phyloP scores from a whole-genome alignment of 2,113 vertebrate species.

The Diglossa brunneiventris region DNA sequence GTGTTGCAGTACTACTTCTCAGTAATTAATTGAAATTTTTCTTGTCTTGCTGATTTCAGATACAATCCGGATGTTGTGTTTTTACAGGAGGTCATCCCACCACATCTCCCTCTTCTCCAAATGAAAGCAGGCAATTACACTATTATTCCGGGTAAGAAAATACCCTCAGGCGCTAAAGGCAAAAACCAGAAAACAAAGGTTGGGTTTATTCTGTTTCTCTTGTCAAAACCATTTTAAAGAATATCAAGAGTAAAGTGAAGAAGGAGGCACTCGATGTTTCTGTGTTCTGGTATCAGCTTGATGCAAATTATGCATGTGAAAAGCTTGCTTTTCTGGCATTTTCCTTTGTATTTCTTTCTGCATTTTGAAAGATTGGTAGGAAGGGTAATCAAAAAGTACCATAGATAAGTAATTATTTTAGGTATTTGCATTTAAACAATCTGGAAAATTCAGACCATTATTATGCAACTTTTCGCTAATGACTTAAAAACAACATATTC shows the following conservation, averaged over 20 bases:
- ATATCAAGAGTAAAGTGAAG: neutral
- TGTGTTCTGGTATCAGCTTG: neutral
- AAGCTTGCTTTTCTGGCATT: neutral
- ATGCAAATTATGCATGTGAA: neutral
- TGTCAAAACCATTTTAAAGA: neutral
- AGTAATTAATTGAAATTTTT: neutral
- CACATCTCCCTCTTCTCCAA: conserved; percentile 80
- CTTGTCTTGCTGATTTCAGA: conserved; percentile 70
- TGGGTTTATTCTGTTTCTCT: neutral
- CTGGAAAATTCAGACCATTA: fast-evolving
- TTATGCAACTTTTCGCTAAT: neutral
- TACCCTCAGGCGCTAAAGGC: neutral
- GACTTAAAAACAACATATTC: neutral
- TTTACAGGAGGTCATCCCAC: conserved; percentile 89
- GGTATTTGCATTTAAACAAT: neutral
- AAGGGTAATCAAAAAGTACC: neutral
- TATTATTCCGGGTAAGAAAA: conserved; percentile 83
- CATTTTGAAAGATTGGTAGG: neutral
- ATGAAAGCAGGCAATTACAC: conserved; percentile 84
- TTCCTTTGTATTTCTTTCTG: neutral
- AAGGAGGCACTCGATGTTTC: neutral
- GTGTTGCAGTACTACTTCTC: neutral
- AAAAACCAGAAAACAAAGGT: neutral
- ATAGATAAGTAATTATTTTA: neutral
- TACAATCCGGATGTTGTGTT: conserved; percentile 92